Base-by-base conservation (phyloP, 2,888 invertebrate genomes). In the Achlya flavicornis region DNA sequence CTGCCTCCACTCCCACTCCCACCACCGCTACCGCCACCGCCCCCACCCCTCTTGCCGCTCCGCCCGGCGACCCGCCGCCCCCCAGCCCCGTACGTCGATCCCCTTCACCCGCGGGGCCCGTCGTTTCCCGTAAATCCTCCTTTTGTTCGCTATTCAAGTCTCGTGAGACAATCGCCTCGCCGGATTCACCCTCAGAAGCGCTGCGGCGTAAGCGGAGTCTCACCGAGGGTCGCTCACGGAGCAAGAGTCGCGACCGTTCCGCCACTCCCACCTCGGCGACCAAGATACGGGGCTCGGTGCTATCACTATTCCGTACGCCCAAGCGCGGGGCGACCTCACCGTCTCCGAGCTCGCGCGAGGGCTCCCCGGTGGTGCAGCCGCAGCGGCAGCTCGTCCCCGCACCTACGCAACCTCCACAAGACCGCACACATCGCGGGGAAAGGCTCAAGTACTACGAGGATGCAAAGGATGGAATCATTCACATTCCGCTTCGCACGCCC, bases 111-210 rank as follows among this genome's bases (percentile, higher is more conserved):
- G 76, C 95, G 0, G 95, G 95, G 0, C 90, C 90, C 0, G 94
- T 95, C 0, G 94, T 95, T 0, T 97, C 97, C 0, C 94, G 97
- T 53, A 97, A 97, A 85, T 97, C 96, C 76, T 97, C 97, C 43
- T 97, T 97, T 81, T 96, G 97, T 65, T 97, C 97, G 4, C 87
- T 97, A 58, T 97, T 97, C 80, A 96, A 96, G 84, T 96, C 96
- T 70, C 95, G 96, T 74, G 96, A 96, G 76, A 94, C 94, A 26
- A 94, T 95, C 65, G 94, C 95, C 26, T 96, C 95, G 65, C 95
- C 95, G 0, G 95, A 95, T 73, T 95, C 95, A 0, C 95, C 95
- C 12, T 94, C 94, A 0, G 91, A 89, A 14, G 88, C 86, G 19
- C 77, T 90, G 43, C 87, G 90, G 1, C 84, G 92, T 62, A 92